Evolutionary conservation across 1,140 invertebrate species (phyloP).

Genomic region (Popillia japonica): DNA sequence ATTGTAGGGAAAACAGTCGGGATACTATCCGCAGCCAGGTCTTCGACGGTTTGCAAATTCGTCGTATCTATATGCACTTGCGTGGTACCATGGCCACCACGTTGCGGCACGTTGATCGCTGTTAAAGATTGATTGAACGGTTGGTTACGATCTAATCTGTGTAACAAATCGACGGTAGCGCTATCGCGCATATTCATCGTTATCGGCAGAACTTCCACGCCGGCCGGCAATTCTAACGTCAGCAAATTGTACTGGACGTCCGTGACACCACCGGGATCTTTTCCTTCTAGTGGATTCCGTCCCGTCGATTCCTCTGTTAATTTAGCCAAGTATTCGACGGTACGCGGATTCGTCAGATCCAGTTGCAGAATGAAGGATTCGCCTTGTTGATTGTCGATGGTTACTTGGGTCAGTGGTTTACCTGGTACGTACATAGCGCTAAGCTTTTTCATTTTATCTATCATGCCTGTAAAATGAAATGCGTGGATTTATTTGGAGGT

Average conservation of each 20-base stretch:
- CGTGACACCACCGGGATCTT: background rate
- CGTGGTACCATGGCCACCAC: too few species aligned
- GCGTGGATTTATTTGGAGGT: too few species aligned
- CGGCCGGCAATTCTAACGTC: background rate
- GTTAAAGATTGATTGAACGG: background rate
- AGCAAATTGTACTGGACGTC: background rate
- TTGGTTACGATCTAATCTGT: background rate
- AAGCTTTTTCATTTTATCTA: background rate
- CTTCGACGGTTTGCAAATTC: background rate
- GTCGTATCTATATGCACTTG: background rate
- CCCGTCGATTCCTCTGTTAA: conserved; percentile 1
- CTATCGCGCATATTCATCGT: background rate
- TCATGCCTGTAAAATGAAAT: background rate
- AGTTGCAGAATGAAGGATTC: background rate
- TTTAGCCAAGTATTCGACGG: background rate
- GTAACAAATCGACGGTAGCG: background rate
- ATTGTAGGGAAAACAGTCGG: background rate
- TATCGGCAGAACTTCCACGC: background rate
- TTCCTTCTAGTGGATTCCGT: background rate
- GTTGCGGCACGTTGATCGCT: background rate
- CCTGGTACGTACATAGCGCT: background rate
- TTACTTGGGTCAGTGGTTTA: background rate
- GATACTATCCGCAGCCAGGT: background rate
- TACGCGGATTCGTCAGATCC: background rate
- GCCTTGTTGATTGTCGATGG: background rate